Conservation (phyloP, 2,797 vertebrate genomes). For the Scolopax rusticola region DNA sequence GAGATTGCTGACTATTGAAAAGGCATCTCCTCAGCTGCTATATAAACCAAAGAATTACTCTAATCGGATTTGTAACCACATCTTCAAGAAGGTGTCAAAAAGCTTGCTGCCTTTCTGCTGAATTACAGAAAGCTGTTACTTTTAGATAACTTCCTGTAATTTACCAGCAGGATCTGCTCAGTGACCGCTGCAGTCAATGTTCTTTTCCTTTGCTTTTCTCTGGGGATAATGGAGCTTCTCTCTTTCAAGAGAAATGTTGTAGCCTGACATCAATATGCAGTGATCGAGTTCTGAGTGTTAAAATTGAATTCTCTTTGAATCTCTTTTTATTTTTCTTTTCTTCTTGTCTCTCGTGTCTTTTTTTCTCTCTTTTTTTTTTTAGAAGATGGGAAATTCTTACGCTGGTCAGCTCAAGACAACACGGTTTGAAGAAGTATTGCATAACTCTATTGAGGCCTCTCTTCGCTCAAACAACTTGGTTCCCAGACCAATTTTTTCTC, state of each 20-base stretch:
- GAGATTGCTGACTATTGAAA: not conserved
- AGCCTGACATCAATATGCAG: not conserved
- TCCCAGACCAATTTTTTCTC: constrained; percentile 94
- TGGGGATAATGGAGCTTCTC: not conserved
- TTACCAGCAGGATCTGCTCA: constrained; percentile 61
- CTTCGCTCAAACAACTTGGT: constrained; percentile 92
- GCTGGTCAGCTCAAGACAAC: constrained; percentile 94
- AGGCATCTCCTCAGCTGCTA: not conserved
- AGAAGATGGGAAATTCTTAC: constrained; percentile 97
- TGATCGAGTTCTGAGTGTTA: not conserved
- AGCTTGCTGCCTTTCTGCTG: constrained; percentile 29
- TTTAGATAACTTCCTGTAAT: constrained; percentile 80
- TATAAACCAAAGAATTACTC: not conserved
- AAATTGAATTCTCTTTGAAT: not conserved
- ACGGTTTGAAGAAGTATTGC: constrained; percentile 95
- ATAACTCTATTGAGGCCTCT: constrained; percentile 96
- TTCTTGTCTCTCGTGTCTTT: not conserved
- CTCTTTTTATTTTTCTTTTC: not conserved
- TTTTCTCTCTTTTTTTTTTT: not conserved
- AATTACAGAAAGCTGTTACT: constrained; percentile 73
- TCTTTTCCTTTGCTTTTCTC: constrained; percentile 49
- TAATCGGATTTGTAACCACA: constrained; percentile 17
- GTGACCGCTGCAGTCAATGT: not conserved
- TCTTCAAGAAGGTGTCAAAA: constrained; percentile 62
- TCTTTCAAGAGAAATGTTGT: not conserved